These are phyloP conservation scores for Platyura marginata DNA, from an alignment of 1,140 invertebrate genomes.

Conservation along the genomic window DNA sequence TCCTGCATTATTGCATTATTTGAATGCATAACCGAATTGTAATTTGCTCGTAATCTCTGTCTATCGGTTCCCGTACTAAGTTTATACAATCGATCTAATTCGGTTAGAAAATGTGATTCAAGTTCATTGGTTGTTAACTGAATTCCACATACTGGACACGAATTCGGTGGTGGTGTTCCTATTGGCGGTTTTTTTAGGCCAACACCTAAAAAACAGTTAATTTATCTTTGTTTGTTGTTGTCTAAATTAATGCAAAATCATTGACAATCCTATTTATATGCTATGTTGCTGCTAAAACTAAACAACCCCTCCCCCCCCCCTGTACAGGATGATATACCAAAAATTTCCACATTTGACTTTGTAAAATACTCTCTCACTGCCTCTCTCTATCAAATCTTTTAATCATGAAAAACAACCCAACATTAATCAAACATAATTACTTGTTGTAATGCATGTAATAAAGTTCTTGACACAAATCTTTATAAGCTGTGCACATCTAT, in stretches of 20 bases:
- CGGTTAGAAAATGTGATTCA: conserved; percentile 58
- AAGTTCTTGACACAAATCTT: conserved; percentile 3
- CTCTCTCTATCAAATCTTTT: too few relatives aligned
- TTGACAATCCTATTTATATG: too few relatives aligned
- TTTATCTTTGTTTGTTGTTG: too few relatives aligned
- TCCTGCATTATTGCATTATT: conserved; percentile 27
- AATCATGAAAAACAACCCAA: conserved; percentile 1
- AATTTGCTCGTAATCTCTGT: conserved; percentile 23
- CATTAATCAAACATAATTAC: conserved; percentile 2
- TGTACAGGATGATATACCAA: too few relatives aligned
- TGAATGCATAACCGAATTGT: conserved; percentile 20
- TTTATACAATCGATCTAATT: conserved; percentile 59
- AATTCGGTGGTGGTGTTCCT: conserved; percentile 24
- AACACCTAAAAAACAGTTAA: background rate
- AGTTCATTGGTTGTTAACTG: conserved; percentile 54
- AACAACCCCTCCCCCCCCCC: too few relatives aligned
- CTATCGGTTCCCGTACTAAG: conserved; percentile 28
- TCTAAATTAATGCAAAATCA: too few relatives aligned
- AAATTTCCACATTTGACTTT: too few relatives aligned
- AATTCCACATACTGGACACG: conserved; percentile 64
- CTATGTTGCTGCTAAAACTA: too few relatives aligned
- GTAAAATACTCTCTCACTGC: too few relatives aligned
- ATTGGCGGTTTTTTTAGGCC: background rate
- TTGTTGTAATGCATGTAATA: conserved; percentile 3
- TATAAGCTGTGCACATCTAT: conserved; percentile 1